Percentiles rank a stretch among this genome's conserved stretches.
These are phyloP conservation scores for Macaca mulatta DNA, from an alignment of 2,113 vertebrate genomes.

Conservation along the genomic window DNA sequence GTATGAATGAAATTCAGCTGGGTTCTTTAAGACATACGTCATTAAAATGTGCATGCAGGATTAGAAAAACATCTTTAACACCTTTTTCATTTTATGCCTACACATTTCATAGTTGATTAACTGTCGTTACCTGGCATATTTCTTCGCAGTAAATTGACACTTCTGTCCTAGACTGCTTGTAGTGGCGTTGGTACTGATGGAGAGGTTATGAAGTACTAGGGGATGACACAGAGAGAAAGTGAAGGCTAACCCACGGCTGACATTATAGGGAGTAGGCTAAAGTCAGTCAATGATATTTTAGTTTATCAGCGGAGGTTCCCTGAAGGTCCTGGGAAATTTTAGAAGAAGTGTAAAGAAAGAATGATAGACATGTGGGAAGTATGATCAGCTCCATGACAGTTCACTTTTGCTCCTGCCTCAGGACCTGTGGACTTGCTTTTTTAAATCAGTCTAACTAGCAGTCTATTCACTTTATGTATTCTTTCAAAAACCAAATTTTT, in stretches of 20 bases:
- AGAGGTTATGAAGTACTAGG: neutral
- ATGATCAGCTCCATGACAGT: neutral
- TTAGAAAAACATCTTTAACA: slow-evolving; percentile 39
- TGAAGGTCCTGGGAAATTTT: neutral
- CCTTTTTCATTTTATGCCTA: slow-evolving; percentile 52
- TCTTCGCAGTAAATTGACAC: neutral
- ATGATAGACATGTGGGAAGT: neutral
- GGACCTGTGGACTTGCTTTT: neutral
- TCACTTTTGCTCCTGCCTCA: neutral
- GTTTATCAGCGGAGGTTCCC: neutral
- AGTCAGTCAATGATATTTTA: neutral
- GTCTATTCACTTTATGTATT: no score
- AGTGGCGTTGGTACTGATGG: neutral
- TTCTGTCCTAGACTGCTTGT: neutral
- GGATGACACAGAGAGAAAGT: neutral
- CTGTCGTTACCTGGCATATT: neutral
- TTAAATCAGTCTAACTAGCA: no score
- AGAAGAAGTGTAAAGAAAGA: neutral
- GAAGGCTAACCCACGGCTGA: neutral
- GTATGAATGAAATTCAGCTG: neutral
- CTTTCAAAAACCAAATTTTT: no score
- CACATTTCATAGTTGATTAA: neutral
- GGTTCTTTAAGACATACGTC: neutral
- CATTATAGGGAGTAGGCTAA: neutral
- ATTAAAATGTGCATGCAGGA: slow-evolving; percentile 3